phyloP scores from a whole-genome alignment of 2,888 invertebrate genomes.

The Altica lythri region DNA sequence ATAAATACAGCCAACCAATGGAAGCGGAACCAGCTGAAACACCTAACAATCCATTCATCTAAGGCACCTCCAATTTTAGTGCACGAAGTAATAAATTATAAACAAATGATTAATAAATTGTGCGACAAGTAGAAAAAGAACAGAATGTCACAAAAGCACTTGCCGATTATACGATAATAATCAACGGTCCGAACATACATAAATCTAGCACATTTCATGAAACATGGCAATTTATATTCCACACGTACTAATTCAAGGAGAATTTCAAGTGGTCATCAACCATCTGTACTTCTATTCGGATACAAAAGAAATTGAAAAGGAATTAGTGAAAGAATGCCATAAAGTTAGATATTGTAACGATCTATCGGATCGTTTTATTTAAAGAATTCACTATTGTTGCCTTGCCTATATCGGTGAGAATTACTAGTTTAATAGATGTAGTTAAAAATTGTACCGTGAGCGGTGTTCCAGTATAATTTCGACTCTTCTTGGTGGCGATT shows the following conservation, averaged over 20 bases:
- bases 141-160: constrained; percentile 12
- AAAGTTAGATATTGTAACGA: constrained; percentile 5
- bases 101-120: constrained; percentile 6
- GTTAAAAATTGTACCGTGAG: too few species aligned
- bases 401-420: too few species aligned
- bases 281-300: constrained; percentile 1
- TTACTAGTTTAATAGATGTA: too few species aligned
- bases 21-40: not conserved
- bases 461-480: too few species aligned
- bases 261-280: constrained; percentile 3
- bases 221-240: constrained; percentile 4
- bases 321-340: constrained; percentile 5
- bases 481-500: too few species aligned
- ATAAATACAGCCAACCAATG: constrained; percentile 1
- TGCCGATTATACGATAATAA: constrained; percentile 15
- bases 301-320: constrained; percentile 6
- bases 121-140: constrained; percentile 7
- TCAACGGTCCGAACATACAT: constrained; percentile 7
- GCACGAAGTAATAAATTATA: constrained; percentile 2
- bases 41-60: not conserved
- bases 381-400: too few species aligned
- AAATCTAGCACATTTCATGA: constrained; percentile 1
- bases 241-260: constrained; percentile 14
- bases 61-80: constrained; percentile 11
- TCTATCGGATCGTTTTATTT: too few species aligned